Evolutionary conservation across 2,888 invertebrate species (phyloP), one percentile per base, ranked within the genome.

Genomic region (Anoplius nigerrimus): DNA sequence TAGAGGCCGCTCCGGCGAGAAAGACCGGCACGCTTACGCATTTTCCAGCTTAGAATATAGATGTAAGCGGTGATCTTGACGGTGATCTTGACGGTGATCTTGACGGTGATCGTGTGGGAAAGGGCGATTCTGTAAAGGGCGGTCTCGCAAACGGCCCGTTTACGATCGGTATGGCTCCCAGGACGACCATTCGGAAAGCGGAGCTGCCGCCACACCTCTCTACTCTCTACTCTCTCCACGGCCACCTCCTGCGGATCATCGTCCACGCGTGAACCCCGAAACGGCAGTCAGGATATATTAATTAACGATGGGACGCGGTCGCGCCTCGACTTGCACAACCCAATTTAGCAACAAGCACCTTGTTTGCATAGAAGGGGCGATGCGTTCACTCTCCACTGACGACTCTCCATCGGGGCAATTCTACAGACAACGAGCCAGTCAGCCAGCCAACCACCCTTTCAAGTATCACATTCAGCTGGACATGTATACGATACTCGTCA

Each of bases 301-400:
- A 85, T 85, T 85, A 85, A 79, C 83, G 75, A 78, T 76, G 82
- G 77, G 57, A n/a, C n/a, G n/a, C 43, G 5, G 16, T 48, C 18
- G 57, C 42, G 8, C 48, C 16, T 59, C 73, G 76, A 75, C 80
- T 76, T 73, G 76, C 79, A 78, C 80, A 76, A n/a, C n/a, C 81
- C 84, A 84, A 85, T 86, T 86, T 82, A 80, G 82, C 81, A 82
- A 80, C 82, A 78, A 78, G 79, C 73, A 70, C 69, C 82, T 84
- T 75, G 83, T 86, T 86, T 86, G 83, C 84, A 86, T 84, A 83
- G 74, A 71, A 76, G 74, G 58, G 72, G 63, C 20, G 52, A 58
- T 65, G 54, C 11, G 34, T n/a, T n/a, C n/a, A n/a, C n/a, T n/a
- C n/a, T n/a, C n/a, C n/a, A n/a, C n/a, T n/a, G n/a, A n/a, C n/a